Evolutionary conservation across 1,140 invertebrate species (phyloP).

Genomic region (Sarcophaga peregrina): DNA sequence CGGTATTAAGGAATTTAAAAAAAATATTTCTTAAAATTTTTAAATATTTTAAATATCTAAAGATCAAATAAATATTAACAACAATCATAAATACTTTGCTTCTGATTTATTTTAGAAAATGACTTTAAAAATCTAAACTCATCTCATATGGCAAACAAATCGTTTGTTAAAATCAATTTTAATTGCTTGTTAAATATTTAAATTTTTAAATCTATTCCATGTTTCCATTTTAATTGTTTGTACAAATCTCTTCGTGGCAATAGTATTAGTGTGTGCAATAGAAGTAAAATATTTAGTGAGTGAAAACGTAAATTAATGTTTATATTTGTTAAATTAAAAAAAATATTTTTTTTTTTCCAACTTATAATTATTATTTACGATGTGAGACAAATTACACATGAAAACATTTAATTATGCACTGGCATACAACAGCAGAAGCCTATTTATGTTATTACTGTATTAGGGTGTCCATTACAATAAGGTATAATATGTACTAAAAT

Average conservation of each 20-base stretch:
- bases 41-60: no score
- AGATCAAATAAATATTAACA: no score
- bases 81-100: no score
- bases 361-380: conserved; percentile 11
- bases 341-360: neutral
- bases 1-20: no score
- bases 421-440: neutral
- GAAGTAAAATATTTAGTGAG: neutral
- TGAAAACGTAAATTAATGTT: neutral
- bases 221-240: no score
- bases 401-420: conserved; percentile 4
- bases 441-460: neutral
- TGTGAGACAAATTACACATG: neutral
- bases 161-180: neutral
- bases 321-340: neutral
- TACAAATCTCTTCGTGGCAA: no score
- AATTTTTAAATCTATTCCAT: no score
- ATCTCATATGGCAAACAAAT: no score
- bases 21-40: no score
- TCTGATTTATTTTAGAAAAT: no score
- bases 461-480: neutral
- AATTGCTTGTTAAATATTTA: neutral
- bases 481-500: neutral
- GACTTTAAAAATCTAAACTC: no score
- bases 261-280: no score